phyloP scores from a whole-genome alignment of 2,888 invertebrate species.

The Dione vanillae region DNA sequence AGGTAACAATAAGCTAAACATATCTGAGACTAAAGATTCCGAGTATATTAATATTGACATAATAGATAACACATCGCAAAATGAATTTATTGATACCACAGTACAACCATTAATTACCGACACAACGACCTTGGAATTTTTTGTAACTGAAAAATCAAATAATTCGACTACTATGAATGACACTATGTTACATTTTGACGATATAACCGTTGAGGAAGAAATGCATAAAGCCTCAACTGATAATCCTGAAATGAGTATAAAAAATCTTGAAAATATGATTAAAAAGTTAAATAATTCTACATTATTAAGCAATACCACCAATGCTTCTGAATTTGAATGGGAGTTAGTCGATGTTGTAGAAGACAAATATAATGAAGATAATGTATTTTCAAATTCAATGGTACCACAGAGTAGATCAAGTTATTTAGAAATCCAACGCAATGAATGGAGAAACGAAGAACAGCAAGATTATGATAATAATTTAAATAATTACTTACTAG shows the following conservation, averaged over 20 bases:
- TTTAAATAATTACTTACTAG: constrained; percentile 52
- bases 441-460: constrained; percentile 60
- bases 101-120: neutral
- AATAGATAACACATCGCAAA: neutral
- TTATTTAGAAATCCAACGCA: constrained; percentile 64
- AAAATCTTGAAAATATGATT: constrained; percentile 38
- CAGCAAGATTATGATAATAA: constrained; percentile 58
- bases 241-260: constrained; percentile 39
- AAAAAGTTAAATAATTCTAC: constrained; percentile 30
- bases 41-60: neutral
- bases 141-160: neutral
- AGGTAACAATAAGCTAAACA: neutral
- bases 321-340: constrained; percentile 42
- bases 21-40: neutral
- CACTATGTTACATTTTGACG: constrained; percentile 38
- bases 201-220: constrained; percentile 53
- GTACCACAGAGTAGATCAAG: constrained; percentile 57
- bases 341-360: constrained; percentile 46
- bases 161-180: constrained; percentile 26
- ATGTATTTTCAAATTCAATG: constrained; percentile 56
- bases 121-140: neutral
- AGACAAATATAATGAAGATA: constrained; percentile 31
- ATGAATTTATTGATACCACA: neutral
- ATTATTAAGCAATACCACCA: constrained; percentile 25
- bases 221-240: constrained; percentile 42